A percentile compares a stretch with the other conserved stretches of the same genome.
Conservation (phyloP, 2,888 invertebrate species). For the Megastigmus dorsalis region DNA sequence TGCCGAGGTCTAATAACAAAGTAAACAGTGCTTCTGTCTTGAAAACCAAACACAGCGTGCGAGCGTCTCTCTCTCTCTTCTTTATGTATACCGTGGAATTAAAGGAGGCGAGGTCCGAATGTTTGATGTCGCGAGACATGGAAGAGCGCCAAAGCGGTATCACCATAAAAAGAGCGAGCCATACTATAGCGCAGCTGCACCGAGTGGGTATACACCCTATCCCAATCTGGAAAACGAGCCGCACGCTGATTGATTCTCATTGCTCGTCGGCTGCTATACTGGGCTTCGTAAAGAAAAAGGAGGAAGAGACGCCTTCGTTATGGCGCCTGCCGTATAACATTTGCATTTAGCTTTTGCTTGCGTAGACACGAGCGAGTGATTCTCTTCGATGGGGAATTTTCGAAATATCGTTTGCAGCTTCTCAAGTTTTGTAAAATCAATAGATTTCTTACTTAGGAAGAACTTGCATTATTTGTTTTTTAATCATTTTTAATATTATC, state of each 20-base stretch:
- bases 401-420: too few species aligned
- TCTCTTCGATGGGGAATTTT: too few species aligned
- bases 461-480: too few species aligned
- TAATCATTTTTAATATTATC: too few species aligned
- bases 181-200: background rate
- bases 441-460: too few species aligned
- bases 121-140: conserved; percentile 36
- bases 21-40: conserved; percentile 21
- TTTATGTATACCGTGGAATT: conserved; percentile 18
- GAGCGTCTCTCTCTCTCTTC: background rate
- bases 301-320: too few species aligned
- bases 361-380: too few species aligned
- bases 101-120: conserved; percentile 14
- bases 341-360: too few species aligned
- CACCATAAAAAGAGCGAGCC: background rate
- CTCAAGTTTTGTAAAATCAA: too few species aligned
- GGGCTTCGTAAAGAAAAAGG: background rate
- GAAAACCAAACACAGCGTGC: conserved; percentile 16
- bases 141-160: conserved; percentile 18
- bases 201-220: background rate
- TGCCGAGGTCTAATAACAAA: conserved; percentile 25
- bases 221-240: conserved; percentile 31
- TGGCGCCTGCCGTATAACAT: too few species aligned
- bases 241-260: conserved; percentile 36
- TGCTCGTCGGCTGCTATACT: background rate